These are phyloP conservation scores for Danio aesculapii DNA, from an alignment of 2,797 vertebrate species.

Conservation along the genomic window DNA sequence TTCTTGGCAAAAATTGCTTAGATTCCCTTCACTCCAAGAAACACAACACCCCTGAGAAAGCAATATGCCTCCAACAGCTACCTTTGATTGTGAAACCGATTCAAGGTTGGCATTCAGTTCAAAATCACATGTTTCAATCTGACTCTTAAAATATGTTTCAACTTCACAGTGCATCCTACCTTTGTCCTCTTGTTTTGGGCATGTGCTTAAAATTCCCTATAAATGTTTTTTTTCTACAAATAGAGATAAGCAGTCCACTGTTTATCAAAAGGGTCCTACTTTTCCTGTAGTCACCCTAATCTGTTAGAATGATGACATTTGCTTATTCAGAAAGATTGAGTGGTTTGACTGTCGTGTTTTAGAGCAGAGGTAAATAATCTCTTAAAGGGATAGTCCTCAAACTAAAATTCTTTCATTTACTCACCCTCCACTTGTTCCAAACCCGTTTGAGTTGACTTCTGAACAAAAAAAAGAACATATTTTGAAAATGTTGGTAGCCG, in stretches of 20 bases:
- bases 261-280: background rate
- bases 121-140: background rate
- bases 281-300: background rate
- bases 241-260: background rate
- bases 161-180: background rate
- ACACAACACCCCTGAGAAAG: background rate
- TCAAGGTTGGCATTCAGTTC: background rate
- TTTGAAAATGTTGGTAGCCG: too few species aligned
- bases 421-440: too few species aligned
- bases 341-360: background rate
- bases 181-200: background rate
- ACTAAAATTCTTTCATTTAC: too few species aligned
- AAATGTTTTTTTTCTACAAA: too few species aligned
- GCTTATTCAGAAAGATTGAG: background rate
- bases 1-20: background rate
- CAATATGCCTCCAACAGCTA: background rate
- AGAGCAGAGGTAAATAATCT: slow-evolving; percentile 8
- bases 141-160: background rate
- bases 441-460: too few species aligned
- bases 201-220: background rate
- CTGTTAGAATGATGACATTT: background rate
- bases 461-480: too few species aligned
- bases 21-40: slow-evolving; percentile 5
- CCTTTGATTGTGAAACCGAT: background rate
- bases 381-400: background rate